Evolutionary conservation across 2,888 invertebrate species (phyloP), one percentile per base, ranked within the genome.

Genomic region (Spodoptera picta): DNA sequence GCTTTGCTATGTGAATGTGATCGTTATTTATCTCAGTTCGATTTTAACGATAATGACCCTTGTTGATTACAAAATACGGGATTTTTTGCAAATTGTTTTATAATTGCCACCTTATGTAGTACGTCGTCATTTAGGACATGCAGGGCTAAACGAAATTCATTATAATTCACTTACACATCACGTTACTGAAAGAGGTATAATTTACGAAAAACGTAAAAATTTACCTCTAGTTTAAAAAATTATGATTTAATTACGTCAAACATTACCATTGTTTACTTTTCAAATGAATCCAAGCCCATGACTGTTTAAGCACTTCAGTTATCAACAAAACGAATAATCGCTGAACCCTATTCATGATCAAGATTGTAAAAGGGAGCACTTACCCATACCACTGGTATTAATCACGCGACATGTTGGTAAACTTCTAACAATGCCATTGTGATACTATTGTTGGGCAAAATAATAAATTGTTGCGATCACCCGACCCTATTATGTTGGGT

Each of bases 331-430:
- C 67, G 53, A 56, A 54, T 63, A 74, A 68, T 72, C 45, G 48
- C 45, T 54, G 68, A 63, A 49, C 70, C 56, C 77, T 68, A 79
- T 78, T 72, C 65, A 69, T 60, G 45, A 69, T 68, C 57, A 60
- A 68, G 52, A 45, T 74, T 75, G 76, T 81, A 41, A 85, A 84
- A 81, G 86, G 87, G 88, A 87, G 86, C 86, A 88, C 85, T 89
- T 87, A 89, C 82, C 81, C 83, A 79, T 83, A 90, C 91, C 90
- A 89, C 87, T 84, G 79, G 86, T 90, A 93, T 92, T 92, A 92
- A 93, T 93, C 93, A 92, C 89, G 90, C 87, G 84, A 85, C 83
- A 79, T 94, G 94, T 93, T 93, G 92, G 93, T 92, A 94, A 92
- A 94, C 94, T 93, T 84, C 82, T 82, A 79, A 91, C 90, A 90